These are phyloP conservation scores for Cyprinodon tularosa DNA, from an alignment of 2,113 vertebrate species.

Conservation along the genomic window DNA sequence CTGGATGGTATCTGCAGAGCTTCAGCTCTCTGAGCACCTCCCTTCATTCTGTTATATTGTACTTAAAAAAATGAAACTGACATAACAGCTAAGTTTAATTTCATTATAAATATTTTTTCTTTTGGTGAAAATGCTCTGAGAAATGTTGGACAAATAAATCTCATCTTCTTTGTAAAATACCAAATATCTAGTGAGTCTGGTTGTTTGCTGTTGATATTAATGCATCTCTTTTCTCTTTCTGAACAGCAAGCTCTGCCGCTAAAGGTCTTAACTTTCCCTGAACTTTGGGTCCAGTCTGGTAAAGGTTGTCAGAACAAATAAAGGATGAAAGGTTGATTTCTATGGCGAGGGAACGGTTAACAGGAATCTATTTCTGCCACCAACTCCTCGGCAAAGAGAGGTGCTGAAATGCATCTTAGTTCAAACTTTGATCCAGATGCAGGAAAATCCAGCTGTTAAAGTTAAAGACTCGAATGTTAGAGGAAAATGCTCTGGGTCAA, in stretches of 20 bases:
- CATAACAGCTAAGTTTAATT: conserved; percentile 38
- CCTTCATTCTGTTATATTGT: conserved; percentile 40
- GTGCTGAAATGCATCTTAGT: too few species aligned
- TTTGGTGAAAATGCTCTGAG: conserved; percentile 59
- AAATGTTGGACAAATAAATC: conserved; percentile 76
- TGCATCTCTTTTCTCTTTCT: conserved; percentile 81
- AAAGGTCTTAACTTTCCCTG: conserved; percentile 72
- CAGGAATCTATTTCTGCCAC: too few species aligned
- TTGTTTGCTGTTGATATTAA: conserved; percentile 77
- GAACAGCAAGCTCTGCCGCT: conserved; percentile 81
- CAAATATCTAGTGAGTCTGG: conserved; percentile 58
- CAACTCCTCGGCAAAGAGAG: too few species aligned
- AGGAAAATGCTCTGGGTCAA: too few species aligned
- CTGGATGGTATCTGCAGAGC: conserved; percentile 22
- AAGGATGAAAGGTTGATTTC: too few species aligned
- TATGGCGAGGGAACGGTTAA: too few species aligned
- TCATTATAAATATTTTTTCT: conserved; percentile 65
- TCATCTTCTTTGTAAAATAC: conserved; percentile 69
- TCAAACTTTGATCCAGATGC: too few species aligned
- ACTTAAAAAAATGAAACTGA: conserved; percentile 21
- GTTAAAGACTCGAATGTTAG: too few species aligned
- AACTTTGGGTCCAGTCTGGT: conserved; percentile 81
- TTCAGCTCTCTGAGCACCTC: conserved; percentile 22
- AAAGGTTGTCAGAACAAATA: conserved; percentile 65
- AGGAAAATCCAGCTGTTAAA: too few species aligned